phyloP scores from a whole-genome alignment of 2,113 vertebrate species.

The Ictidomys tridecemlineatus region DNA sequence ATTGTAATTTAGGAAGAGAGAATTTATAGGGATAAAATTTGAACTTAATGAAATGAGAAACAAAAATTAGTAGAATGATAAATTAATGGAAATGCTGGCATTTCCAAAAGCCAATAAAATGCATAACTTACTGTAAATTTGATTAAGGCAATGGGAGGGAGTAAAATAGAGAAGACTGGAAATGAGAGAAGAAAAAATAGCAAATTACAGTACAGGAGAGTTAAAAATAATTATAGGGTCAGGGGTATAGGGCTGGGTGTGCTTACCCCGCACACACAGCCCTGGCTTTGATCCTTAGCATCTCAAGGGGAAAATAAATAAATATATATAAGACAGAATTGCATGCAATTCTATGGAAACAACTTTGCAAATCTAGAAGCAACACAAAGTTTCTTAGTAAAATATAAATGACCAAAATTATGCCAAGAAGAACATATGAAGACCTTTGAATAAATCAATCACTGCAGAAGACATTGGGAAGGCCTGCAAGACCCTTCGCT shows the following conservation, averaged over 20 bases:
- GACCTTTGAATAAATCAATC: conserved; percentile 23
- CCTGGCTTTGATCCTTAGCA: not conserved
- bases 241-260: not conserved
- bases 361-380: conserved; percentile 14
- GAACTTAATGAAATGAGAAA: conserved; percentile 21
- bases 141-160: conserved; percentile 24
- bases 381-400: conserved; percentile 28
- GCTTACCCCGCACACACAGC: not conserved
- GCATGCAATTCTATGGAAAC: not conserved
- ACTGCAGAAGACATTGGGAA: conserved; percentile 16
- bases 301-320: too few relatives aligned
- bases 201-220: not conserved
- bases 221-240: not conserved
- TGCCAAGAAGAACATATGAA: not conserved
- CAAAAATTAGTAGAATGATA: conserved; percentile 16
- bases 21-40: conserved; percentile 5
- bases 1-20: not conserved
- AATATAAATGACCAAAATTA: conserved; percentile 52
- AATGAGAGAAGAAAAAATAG: not conserved
- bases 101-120: conserved; percentile 35
- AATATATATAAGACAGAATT: not conserved
- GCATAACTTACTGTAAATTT: not conserved
- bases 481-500: not conserved
- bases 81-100: conserved; percentile 30
- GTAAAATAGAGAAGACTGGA: not conserved